A percentile compares a stretch with the other conserved stretches of the same genome.
phyloP scores from a whole-genome alignment of 2,113 vertebrate genomes.

The Anseranas semipalmata region DNA sequence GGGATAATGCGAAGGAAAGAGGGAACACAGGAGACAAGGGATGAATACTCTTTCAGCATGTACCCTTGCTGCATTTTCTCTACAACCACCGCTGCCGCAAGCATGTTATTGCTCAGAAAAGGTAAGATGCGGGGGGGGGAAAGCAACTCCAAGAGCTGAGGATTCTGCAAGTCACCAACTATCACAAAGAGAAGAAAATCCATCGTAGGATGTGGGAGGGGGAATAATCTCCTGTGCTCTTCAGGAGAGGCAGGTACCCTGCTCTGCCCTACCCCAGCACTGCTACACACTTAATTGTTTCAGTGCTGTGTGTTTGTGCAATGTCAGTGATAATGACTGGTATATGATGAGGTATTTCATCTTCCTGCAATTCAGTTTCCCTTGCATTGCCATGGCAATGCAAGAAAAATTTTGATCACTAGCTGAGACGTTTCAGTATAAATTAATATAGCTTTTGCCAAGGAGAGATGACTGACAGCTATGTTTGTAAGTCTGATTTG shows the following conservation, averaged over 20 bases:
- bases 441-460: slow-evolving; percentile 35
- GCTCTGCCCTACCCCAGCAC: neutral
- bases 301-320: neutral
- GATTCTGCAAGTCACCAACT: neutral
- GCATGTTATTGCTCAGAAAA: neutral
- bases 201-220: neutral
- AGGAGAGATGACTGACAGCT: slow-evolving; percentile 25
- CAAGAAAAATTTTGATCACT: slow-evolving; percentile 2
- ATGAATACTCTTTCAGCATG: neutral
- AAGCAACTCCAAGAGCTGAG: neutral
- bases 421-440: slow-evolving; percentile 14
- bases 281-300: neutral
- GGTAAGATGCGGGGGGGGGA: neutral
- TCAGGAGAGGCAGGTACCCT: neutral
- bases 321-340: neutral
- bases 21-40: neutral
- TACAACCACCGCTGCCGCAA: neutral
- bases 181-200: neutral
- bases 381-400: slow-evolving; percentile 56
- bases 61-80: neutral
- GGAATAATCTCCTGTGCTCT: neutral
- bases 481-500: slow-evolving; percentile 1
- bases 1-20: neutral
- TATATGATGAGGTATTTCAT: neutral
- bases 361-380: neutral